These are phyloP conservation scores for Eilema sororculum DNA, from an alignment of 2,888 invertebrate species.

Conservation along the genomic window DNA sequence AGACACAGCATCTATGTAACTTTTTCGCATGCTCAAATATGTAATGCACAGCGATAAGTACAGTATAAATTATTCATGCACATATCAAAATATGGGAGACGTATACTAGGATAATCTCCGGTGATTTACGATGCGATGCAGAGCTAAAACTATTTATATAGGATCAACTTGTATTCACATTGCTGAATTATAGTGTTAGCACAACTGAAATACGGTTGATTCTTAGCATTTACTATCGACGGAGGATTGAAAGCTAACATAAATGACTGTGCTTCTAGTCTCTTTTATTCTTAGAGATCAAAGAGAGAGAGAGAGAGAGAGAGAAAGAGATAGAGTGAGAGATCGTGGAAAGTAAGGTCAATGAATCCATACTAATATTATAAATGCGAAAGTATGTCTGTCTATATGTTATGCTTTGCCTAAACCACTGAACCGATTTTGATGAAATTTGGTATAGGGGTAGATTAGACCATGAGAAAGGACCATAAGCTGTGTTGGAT, in stretches of 20 bases:
- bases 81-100: slow-evolving; percentile 74
- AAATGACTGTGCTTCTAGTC: not conserved
- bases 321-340: no score
- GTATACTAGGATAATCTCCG: slow-evolving; percentile 79
- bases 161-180: slow-evolving; percentile 66
- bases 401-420: no score
- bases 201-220: not conserved
- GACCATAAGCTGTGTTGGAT: no score
- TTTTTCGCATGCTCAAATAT: slow-evolving; percentile 47
- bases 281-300: not conserved
- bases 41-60: slow-evolving; percentile 62
- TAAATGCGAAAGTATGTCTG: no score
- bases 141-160: slow-evolving; percentile 24
- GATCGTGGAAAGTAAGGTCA: not conserved
- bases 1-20: slow-evolving; percentile 14
- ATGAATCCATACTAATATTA: no score
- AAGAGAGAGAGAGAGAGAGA: no score
- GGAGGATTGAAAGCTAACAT: not conserved
- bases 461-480: no score
- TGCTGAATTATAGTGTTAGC: slow-evolving; percentile 13
- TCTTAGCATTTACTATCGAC: not conserved
- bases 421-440: no score
- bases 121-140: slow-evolving; percentile 78
- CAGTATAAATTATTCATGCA: slow-evolving; percentile 79
- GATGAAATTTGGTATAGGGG: no score